Base-by-base conservation (phyloP, 2,888 invertebrate species). In the Litoditis marina region DNA sequence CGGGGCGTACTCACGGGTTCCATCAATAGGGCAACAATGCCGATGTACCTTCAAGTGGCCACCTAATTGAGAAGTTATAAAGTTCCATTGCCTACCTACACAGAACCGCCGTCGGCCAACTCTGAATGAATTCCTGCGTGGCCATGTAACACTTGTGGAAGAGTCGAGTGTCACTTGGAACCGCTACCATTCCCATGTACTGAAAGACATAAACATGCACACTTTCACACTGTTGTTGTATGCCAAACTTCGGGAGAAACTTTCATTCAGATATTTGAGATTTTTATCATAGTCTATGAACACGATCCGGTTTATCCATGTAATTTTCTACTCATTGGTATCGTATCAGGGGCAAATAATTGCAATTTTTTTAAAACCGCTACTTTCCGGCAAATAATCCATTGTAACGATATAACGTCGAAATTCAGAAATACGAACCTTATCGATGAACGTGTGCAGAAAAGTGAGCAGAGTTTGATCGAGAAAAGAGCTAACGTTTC, bases 401-500 rank as follows among this genome's bases (percentile, higher is more conserved):
- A n/a, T n/a, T n/a, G n/a, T n/a, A n/a, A n/a, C n/a, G n/a, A n/a
- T n/a, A n/a, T n/a, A n/a, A n/a, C n/a, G n/a, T n/a, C n/a, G n/a
- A 65, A 63, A 28, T 16, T 36, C 39, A 16, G 39, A 36, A 36
- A 13, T 16, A 7, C 28, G 2, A 28, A 74, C 76, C 69, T 74
- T 71, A 53, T 81, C 81, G 46, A 81, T 66, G 36, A 76, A 77
- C 2, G 70, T 69, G 34, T 69, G 60, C 4, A 77, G 51, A 53
- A 70, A 77, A 5, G 74, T 74, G 36, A 80, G 71, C 4, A 80
- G 63, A n/a, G 75, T 70, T 11, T 71, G 65, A 49, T 80, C 79
- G n/a, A 80, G 54, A 54, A 80, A 80, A 4, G 51, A 11, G 39
- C 62, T 65, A 16, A 76, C 50, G 30, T 63, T 53, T 25, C 69